Base-by-base conservation (phyloP, 30 jellyfish, hydroid and myxozoan species). In the Chrysaora quinquecirrha region DNA sequence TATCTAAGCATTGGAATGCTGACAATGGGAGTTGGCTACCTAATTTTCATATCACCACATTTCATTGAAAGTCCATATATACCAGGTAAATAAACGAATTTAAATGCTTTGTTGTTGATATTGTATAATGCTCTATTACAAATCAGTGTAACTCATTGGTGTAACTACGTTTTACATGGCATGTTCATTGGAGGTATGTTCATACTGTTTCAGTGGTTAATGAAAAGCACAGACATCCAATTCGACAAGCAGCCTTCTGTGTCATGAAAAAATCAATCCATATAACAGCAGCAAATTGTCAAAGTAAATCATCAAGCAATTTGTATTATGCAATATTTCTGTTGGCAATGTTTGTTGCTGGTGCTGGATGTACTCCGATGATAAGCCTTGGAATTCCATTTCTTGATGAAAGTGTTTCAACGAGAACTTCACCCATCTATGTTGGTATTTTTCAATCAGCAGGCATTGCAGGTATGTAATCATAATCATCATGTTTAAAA, bases 351-450 rank as follows among this genome's bases (percentile, higher is more conserved):
- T 67, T 85, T 19, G 43, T 85, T 1, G 87, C 89, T 16, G 96
- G 96, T 7, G 89, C 86, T 1, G 96, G 96, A 3, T 74, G 89
- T 49, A 46, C 98, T 25, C 98, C 98, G 9, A 67, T 91, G 80
- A 20, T 72, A 28, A 73, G 96, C 12, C 80, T 91, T 23, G 98
- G 98, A 4, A 58, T 90, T 6, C 89, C 98, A 20, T 84, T 27
- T 61, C 6, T 91, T 48, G 98, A 91, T 48, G 96, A 91, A 62
- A 91, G 80, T 74, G 96, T 85, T 34, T 76, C 93, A 6, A 76
- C 67, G 29, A 33, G 56, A 28, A 79, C 58, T 3, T 74, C 96
- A 3, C 96, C 98, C 30, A 61, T 80, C 14, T 91, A 84, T 64
- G 38, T 91, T 48, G 96, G 96, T n/a, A n/a, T 85, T 25, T 74